These are phyloP conservation scores for Muscicapa striata DNA, from an alignment of 2,797 vertebrate species.

Conservation along the genomic window DNA sequence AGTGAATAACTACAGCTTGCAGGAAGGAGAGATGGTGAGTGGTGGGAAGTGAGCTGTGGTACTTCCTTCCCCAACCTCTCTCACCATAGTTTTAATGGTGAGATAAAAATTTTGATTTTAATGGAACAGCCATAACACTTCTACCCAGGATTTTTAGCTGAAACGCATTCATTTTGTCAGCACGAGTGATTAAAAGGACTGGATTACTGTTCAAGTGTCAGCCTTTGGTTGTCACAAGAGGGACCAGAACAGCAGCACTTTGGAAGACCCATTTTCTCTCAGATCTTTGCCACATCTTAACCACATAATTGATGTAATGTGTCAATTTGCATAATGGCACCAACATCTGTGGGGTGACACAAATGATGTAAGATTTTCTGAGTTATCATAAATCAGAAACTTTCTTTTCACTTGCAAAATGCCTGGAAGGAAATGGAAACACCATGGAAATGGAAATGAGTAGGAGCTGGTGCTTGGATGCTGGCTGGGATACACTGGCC, in stretches of 20 bases:
- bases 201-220: background rate
- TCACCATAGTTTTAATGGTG: background rate
- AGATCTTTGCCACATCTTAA: background rate
- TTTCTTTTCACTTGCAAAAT: background rate
- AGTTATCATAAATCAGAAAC: background rate
- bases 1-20: background rate
- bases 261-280: background rate
- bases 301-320: background rate
- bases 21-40: background rate
- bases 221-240: background rate
- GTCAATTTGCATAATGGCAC: background rate
- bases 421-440: background rate
- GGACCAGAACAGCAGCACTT: background rate
- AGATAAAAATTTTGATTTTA: background rate
- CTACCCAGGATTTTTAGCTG: background rate
- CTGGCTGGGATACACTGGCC: background rate
- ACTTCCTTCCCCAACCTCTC: rapidly evolving
- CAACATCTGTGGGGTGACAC: background rate
- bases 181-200: background rate
- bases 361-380: background rate
- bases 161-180: background rate
- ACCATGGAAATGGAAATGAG: background rate
- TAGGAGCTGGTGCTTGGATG: background rate
- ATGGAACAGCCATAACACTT: background rate
- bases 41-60: background rate